Evolutionary conservation across 1,140 invertebrate genomes (phyloP).

Genomic region (Anastatus disparis): DNA sequence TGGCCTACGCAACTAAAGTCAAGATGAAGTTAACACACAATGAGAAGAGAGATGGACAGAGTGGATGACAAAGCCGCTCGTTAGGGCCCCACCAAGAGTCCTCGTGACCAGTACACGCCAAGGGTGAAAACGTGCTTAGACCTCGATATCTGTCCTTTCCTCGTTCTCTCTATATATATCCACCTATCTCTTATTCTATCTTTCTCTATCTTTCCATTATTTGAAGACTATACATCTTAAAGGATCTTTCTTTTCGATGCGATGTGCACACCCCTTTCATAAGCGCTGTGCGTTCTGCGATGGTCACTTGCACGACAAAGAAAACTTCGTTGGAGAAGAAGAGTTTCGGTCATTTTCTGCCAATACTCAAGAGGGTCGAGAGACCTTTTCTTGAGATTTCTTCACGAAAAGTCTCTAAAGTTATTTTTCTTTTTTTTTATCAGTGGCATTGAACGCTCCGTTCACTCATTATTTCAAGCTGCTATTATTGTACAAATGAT

Average conservation of each 20-base stretch:
- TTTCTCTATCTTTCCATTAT: slow-evolving; percentile 28
- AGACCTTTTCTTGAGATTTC: background rate
- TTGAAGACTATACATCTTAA: slow-evolving; percentile 35
- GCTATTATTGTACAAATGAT: background rate
- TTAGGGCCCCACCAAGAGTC: slow-evolving; percentile 64
- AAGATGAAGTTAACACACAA: background rate
- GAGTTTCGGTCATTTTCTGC: background rate
- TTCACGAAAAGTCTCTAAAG: background rate
- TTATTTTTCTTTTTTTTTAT: background rate
- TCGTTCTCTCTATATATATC: background rate
- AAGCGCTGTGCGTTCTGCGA: background rate
- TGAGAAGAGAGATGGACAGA: slow-evolving; percentile 46
- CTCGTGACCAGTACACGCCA: slow-evolving; percentile 61
- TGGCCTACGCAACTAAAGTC: too few relatives aligned
- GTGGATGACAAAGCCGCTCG: slow-evolving; percentile 65
- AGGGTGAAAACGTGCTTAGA: slow-evolving; percentile 65
- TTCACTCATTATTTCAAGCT: slow-evolving; percentile 15
- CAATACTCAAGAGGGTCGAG: background rate
- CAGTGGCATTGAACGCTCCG: too few relatives aligned
- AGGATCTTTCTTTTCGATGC: background rate
- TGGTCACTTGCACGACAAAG: slow-evolving; percentile 26
- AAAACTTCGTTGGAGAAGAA: slow-evolving; percentile 14
- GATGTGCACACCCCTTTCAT: slow-evolving; percentile 19
- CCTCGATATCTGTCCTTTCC: slow-evolving; percentile 61
- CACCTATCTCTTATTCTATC: background rate